Evolutionary conservation across 2,888 invertebrate genomes (phyloP).

Genomic region (Ecliptopera silaceata): DNA sequence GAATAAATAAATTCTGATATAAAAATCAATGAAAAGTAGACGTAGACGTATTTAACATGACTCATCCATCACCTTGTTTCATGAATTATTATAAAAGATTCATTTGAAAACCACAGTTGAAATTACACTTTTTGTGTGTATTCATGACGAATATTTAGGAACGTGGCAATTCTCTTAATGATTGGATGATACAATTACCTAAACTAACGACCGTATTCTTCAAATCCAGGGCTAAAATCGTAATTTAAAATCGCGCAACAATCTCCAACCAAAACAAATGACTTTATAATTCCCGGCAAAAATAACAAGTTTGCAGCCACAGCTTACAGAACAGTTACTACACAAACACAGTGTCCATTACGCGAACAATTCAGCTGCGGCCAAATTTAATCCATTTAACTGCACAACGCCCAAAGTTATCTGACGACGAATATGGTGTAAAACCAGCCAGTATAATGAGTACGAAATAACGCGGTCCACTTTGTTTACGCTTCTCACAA

Average conservation of each 20-base stretch:
- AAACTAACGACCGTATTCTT: background rate
- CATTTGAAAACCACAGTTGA: no score
- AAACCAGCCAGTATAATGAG: slow-evolving; percentile 69
- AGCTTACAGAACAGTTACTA: slow-evolving; percentile 20
- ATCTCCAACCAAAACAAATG: slow-evolving; percentile 14
- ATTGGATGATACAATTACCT: no score
- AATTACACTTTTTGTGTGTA: no score
- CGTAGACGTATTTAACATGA: no score
- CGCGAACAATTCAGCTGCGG: slow-evolving; percentile 69
- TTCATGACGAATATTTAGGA: no score
- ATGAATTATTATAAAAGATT: no score
- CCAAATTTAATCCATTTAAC: slow-evolving; percentile 75
- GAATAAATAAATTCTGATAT: no score
- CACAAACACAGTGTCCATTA: slow-evolving; percentile 61
- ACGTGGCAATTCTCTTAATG: no score
- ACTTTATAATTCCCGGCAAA: slow-evolving; percentile 25
- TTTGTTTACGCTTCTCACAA: slow-evolving; percentile 51
- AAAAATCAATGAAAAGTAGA: no score
- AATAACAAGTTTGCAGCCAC: slow-evolving; percentile 53
- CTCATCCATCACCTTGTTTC: no score
- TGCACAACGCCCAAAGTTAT: slow-evolving; percentile 67
- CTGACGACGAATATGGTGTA: slow-evolving; percentile 61
- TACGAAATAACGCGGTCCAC: slow-evolving; percentile 58
- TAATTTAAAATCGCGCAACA: background rate
- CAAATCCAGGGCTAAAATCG: background rate